Evolutionary conservation across 1,140 invertebrate species (phyloP).

Genomic region (Philaenus spumarius): DNA sequence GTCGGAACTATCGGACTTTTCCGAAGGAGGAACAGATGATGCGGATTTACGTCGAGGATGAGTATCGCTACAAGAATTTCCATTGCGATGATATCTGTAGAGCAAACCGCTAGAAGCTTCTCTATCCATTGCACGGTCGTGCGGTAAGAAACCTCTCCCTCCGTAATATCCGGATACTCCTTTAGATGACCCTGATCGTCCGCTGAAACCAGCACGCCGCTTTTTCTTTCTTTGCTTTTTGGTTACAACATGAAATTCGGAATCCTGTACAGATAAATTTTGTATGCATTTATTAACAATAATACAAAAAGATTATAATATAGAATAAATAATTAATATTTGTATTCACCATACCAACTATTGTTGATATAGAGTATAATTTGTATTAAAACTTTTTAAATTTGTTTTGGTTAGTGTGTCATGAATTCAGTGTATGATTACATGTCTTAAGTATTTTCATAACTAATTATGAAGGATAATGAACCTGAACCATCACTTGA

Average conservation of each 20-base stretch:
- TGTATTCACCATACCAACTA: too few species aligned
- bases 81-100: slow-evolving; percentile 17
- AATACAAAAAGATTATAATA: too few species aligned
- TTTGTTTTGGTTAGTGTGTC: too few species aligned
- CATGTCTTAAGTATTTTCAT: too few species aligned
- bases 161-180: not conserved
- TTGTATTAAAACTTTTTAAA: too few species aligned
- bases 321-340: too few species aligned
- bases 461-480: too few species aligned
- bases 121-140: not conserved
- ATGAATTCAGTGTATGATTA: too few species aligned
- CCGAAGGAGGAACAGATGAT: slow-evolving; percentile 55
- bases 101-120: slow-evolving; percentile 12
- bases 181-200: not conserved
- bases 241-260: slow-evolving; percentile 62
- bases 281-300: too few species aligned
- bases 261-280: slow-evolving; percentile 11
- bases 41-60: slow-evolving; percentile 45
- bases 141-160: slow-evolving; percentile 3
- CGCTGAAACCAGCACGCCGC: not conserved
- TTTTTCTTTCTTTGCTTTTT: slow-evolving; percentile 60
- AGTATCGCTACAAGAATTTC: slow-evolving; percentile 22
- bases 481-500: too few species aligned
- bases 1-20: slow-evolving; percentile 66
- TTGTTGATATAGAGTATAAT: too few species aligned